Evolutionary conservation across 2,797 vertebrate species (phyloP), one percentile per base, ranked within the genome.

Genomic region (Euthynnus affinis): DNA sequence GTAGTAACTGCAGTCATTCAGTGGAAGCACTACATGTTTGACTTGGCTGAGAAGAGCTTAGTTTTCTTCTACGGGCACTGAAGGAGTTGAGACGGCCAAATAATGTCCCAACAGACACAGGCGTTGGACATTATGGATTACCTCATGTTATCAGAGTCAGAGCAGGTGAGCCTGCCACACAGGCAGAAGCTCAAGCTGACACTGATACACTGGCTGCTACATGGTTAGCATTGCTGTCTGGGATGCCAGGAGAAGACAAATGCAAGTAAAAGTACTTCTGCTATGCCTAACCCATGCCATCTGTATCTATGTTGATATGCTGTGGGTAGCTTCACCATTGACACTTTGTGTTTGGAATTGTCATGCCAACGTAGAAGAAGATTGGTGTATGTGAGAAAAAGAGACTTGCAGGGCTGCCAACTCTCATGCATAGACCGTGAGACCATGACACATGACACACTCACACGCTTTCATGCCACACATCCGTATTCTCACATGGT

Each of bases 151-250:
- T 78, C 51, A 69, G 61, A 76, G 79, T 29, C 51, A 57, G 15
- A 44, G 79, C 65, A 66, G 82, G 72, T 81, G 83, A 89, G 79
- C 49, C n/a, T 17, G 79, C 57, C n/a, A 20, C 60, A 42, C 56
- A 61, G 66, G 64, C 60, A 42, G 60, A 61, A 62, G 64, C 72
- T 76, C 79, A 40, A 53, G 63, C 73, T 77, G 72, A 74, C 37
- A 9, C 69, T 44, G 61, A 60, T 62, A 80, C 48, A 4, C 23
- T 65, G 74, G 66, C 73, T 51, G 79, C 62, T 55, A 51, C 22
- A 53, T 49, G 9, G 32, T 22, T 42, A 63, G 53, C 37, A 64
- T 65, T 48, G 32, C 65, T 1, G 52, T 61, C 68, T 4, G 64
- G 5, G 60, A 22, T 53, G 79, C 71, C 74, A 71, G 37, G 62